Base-by-base conservation (phyloP, 2,113 vertebrate species). In the Brachyhypopomus gauderio region DNA sequence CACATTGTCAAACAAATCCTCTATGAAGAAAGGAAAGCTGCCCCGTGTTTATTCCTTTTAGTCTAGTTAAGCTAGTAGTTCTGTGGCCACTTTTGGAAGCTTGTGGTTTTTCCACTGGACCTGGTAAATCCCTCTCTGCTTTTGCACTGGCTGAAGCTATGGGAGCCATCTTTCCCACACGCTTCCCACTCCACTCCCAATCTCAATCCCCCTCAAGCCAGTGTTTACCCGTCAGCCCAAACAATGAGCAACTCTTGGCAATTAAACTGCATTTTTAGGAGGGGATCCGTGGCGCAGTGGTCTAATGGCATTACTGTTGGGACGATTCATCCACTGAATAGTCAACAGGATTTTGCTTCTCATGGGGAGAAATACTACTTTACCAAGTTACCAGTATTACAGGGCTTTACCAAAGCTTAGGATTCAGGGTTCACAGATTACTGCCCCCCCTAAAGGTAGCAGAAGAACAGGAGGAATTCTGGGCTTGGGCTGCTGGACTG, bases 1-100 rank as follows among this genome's bases (percentile, higher is more conserved):
- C 95, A 93, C 93, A 96, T 96, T 97, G 95, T 97, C 93, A 94
- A 95, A 95, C 95, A 97, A 98, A 97, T 97, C 96, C 96, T 92
- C 94, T 91, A 94, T 96, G 96, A 95, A 92, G 73, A 90, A 86
- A 85, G 86, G 93, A 95, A 95, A 95, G 95, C 96, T 96, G 95
- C 95, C 96, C 94, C 95, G 95, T 95, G 92, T 96, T 96, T 96
- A 96, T 94, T 96, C 95, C 95, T 95, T 94, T 95, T 96, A 59
- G 45, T 23, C 19, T 22, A 93, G 95, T 95, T 96, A 96, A 97
- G 96, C 95, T 94, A 96, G 94, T 92, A 94, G 93, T 95, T 95
- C 94, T 93, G 4, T 38, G 25, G 94, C 93, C 93, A 93, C 94
- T 96, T 92, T 73, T 14, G 83, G 83, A 83, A 88, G 70, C 83